Evolutionary conservation across 2,797 vertebrate species (phyloP), one percentile per base, ranked within the genome.

Genomic region (Brotula barbata): DNA sequence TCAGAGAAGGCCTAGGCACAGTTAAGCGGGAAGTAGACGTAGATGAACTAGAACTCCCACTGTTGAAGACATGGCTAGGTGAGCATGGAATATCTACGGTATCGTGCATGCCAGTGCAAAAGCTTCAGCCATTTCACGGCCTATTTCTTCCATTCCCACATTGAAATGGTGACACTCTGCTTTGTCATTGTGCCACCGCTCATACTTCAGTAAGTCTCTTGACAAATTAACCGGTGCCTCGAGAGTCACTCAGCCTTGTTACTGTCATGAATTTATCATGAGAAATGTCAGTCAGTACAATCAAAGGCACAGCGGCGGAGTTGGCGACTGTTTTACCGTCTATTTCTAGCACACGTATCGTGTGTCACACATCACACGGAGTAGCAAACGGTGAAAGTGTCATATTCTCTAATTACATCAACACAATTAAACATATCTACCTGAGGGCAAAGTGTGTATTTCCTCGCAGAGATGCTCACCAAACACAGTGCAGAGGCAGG

Each of bases 261-360:
- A 82, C 68, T 31, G 53, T 64, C 78, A 86, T 87, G 73, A 88
- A 90, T 90, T 87, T 78, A 81, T 90, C 82, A 90, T 88, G 80
- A 87, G 77, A 50, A 51, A 58, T 65, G 75, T 83, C 85, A 85
- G 68, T 77, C 76, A 71, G 69, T 71, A 11, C n/a, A 75, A 59
- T 60, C 41, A 74, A 77, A 77, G 53, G 71, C 75, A 80, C 75
- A 34, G 55, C 51, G 57, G 63, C 58, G 37, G 17, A 20, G 48
- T 64, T 71, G 58, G 34, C 43, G 12, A 19, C 25, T 50, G 22
- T 62, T 73, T 64, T 41, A 64, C 47, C 34, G 64, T 54, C 22
- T 71, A 58, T 46, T 65, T 16, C 25, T 17, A 74, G 48, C 54
- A 54, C 20, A 7, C 41, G 47, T 57, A 15, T 20, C 28, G 13